A percentile compares a stretch with the other conserved stretches of the same genome.
These are phyloP conservation scores for Drosophila leontia DNA, from an alignment of 1,140 invertebrate genomes.

Conservation along the genomic window DNA sequence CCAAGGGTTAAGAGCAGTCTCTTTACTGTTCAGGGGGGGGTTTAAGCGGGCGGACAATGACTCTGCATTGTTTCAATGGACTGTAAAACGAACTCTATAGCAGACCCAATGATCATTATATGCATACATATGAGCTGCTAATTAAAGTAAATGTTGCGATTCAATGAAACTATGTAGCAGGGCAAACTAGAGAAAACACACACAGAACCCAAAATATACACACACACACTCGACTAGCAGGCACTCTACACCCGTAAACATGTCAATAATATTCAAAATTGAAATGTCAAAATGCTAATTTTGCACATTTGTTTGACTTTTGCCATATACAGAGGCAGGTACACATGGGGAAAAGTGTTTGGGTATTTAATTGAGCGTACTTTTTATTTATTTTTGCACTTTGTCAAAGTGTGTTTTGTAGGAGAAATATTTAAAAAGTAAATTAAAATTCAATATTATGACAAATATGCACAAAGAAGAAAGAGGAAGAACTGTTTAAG, in stretches of 20 bases:
- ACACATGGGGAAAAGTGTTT: conserved; percentile 9
- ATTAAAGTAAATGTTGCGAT: conserved; percentile 79
- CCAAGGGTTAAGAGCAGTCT: conserved; percentile 10
- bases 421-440: not conserved
- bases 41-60: conserved; percentile 49
- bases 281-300: conserved; percentile 83
- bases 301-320: conserved; percentile 76
- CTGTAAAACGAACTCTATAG: conserved; percentile 55
- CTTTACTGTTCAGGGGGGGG: not conserved
- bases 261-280: conserved; percentile 82
- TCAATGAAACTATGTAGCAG: conserved; percentile 55
- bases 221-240: not conserved
- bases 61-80: conserved; percentile 73
- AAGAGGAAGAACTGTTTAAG: not conserved
- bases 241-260: conserved; percentile 46
- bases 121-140: conserved; percentile 56
- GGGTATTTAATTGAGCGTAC: not conserved
- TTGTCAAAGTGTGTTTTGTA: not conserved
- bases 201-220: not conserved
- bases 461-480: not conserved
- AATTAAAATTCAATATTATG: not conserved
- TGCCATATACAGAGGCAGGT: conserved; percentile 3
- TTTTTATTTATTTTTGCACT: no score
- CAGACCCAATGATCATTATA: conserved; percentile 42
- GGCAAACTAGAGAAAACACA: conserved; percentile 20